Base-by-base conservation (phyloP, 2,888 invertebrate species). In the Mesochorus sp. region DNA sequence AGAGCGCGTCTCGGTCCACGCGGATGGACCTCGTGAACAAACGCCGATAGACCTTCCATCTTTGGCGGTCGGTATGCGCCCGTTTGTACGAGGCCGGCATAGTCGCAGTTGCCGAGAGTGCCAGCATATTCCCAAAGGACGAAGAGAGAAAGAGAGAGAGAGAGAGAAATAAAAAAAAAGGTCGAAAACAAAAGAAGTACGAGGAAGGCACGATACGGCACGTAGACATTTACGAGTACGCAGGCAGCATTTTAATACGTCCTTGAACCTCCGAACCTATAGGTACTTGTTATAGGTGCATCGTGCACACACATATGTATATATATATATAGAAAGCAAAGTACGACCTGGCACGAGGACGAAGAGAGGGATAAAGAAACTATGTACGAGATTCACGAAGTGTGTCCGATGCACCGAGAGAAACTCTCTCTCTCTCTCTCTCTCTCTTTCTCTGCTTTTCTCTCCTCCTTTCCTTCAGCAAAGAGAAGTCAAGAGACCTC, bases 241-340 rank as follows among this genome's bases (percentile, higher is more conserved):
- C 82, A 84, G 82, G 84, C 85, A 85, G 85, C 83, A 82, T 86
- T 84, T 86, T 84, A 86, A 86, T 86, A 85, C 85, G 76, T 82
- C 82, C 85, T 80, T 85, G 85, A 84, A 86, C 83, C 84, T 76
- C 81, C 80, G 84, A 79, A 78, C 77, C 68, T 68, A 76, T 53
- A 55, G 49, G 39, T 57, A 68, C 31, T 61, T 75, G 53, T 62
- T 42, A 42, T 39, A 44, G 14, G 57, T 51, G 47, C 17, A 10
- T 19, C 10, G 19, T n/a, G 21, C 31, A 2, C 8, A 12, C n/a
- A 42, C 19, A 47, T 12, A 66, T 37, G 17, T 26, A n/a, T 66
- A 26, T 53, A 53, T 5, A 53, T 39, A 53, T n/a, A 28, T 72
- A 47, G 31, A 64, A 47, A 37, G 59, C 53, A 71, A 67, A 76